Percentiles rank a stretch among this genome's conserved stretches.
These are phyloP conservation scores for Neotoxoptera formosana DNA, from an alignment of 1,140 invertebrate species.

Conservation along the genomic window DNA sequence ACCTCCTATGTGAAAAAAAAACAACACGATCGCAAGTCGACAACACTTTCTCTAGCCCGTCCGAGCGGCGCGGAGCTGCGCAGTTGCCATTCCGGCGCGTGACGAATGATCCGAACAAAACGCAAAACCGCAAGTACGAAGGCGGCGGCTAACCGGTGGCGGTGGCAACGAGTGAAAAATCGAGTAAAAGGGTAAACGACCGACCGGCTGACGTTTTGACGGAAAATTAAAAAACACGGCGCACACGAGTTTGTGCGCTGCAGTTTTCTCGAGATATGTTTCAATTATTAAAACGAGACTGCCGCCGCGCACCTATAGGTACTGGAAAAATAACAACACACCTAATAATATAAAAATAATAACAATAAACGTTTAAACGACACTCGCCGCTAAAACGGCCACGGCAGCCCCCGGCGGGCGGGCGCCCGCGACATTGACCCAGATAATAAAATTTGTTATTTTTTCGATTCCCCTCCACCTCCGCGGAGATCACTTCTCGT, in stretches of 20 bases:
- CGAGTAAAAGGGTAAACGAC: not conserved
- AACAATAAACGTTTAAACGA: not conserved
- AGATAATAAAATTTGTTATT: not conserved
- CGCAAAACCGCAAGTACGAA: not conserved
- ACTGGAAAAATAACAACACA: not conserved
- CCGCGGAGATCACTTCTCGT: not conserved
- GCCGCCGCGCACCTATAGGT: no score
- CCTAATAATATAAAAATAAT: not conserved
- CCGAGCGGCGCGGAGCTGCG: not conserved
- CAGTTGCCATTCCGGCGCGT: conserved; percentile 18
- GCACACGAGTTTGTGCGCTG: not conserved
- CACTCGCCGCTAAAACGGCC: not conserved
- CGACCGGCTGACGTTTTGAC: not conserved
- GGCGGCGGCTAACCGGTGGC: not conserved
- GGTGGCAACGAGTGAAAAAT: not conserved
- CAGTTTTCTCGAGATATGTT: not conserved
- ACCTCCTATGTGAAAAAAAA: not conserved
- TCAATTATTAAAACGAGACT: not conserved
- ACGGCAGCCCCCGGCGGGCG: not conserved
- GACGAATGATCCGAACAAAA: conserved; percentile 21
- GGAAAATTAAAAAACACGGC: no score
- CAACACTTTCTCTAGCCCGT: conserved; percentile 33
- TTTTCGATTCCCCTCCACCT: not conserved
- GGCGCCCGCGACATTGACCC: conserved; percentile 34
- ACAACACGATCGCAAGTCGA: not conserved